Evolutionary conservation across 53 echinoderm and acorn worm species (phyloP), one percentile per base, ranked within the genome.

Genomic region (Luidia sarsii): DNA sequence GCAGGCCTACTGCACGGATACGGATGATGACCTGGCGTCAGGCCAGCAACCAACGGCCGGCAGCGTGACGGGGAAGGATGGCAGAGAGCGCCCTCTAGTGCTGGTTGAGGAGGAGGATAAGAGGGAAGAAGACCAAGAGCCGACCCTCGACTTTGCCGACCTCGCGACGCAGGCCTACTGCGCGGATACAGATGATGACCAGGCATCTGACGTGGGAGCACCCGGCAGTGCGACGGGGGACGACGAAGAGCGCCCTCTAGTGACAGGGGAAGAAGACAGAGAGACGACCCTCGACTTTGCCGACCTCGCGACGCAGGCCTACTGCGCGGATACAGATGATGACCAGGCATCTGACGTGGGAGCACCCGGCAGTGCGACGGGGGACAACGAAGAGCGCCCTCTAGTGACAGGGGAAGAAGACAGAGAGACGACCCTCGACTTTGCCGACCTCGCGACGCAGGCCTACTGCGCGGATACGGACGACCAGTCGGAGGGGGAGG

Each of bases 291-390:
- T 77, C 11, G 62, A 43, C 2, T 77, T 56, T 35, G 22, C 61
- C 8, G 77, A 77, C 60, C 60, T 77, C 11, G 77, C 77, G 19
- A 77, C 77, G 18, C 77, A 77, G 43, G 77, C 77, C 31, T 77
- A 60, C 48, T 77, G 77, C 21, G 31, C 45, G 0, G 62, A 77
- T 7, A 59, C 43, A 1, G 70, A 68, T 6, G 49, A 68, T 29
- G 64, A 64, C 23, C 64, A 36, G 22, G 35, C 64, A n/a, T n/a
- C n/a, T n/a, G n/a, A n/a, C n/a, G n/a, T n/a, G n/a, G n/a, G n/a
- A n/a, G n/a, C n/a, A n/a, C n/a, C n/a, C n/a, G 41, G 41, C 6
- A 41, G 11, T 41, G 41, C 41, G 6, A 41, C 11, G 11, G 41
- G 11, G 11, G 41, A 41, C 1, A 30, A 22, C 6, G 41, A 55